phyloP scores from a whole-genome alignment of 64 coral and sea anemone genomes.

The Porites lutea region DNA sequence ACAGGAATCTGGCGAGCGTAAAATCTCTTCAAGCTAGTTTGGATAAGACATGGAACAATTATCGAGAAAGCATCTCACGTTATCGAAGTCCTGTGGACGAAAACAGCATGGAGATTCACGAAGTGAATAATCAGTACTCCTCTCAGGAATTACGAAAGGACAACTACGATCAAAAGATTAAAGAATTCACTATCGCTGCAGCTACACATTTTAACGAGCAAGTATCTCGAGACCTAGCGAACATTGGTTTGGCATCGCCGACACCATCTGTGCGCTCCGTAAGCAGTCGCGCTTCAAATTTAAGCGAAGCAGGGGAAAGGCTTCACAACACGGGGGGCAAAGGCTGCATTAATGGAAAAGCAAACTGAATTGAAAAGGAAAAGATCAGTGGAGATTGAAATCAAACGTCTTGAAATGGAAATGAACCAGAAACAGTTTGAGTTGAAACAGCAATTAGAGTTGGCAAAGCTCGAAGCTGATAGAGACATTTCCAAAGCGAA shows the following conservation, averaged over 20 bases:
- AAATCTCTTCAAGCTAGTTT: too few species aligned
- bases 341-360: background rate
- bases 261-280: background rate
- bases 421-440: conserved; percentile 12
- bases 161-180: background rate
- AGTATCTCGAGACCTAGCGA: background rate
- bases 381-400: background rate
- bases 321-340: background rate
- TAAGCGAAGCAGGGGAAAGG: background rate
- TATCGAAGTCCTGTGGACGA: too few species aligned
- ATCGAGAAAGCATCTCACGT: too few species aligned
- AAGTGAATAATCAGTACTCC: too few species aligned
- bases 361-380: background rate
- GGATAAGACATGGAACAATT: too few species aligned
- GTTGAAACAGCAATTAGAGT: background rate
- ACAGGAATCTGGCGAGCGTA: too few species aligned
- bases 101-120: too few species aligned
- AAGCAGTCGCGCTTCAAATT: background rate
- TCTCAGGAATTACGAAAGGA: too few species aligned
- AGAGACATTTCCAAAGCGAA: background rate
- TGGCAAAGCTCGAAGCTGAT: background rate
- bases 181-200: background rate
- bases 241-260: background rate
- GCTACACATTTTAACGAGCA: background rate
- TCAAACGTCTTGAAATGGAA: background rate